A percentile compares a stretch with the other conserved stretches of the same genome.
These are phyloP conservation scores for Echeneis naucrates DNA, from an alignment of 2,797 vertebrate genomes.

Conservation along the genomic window DNA sequence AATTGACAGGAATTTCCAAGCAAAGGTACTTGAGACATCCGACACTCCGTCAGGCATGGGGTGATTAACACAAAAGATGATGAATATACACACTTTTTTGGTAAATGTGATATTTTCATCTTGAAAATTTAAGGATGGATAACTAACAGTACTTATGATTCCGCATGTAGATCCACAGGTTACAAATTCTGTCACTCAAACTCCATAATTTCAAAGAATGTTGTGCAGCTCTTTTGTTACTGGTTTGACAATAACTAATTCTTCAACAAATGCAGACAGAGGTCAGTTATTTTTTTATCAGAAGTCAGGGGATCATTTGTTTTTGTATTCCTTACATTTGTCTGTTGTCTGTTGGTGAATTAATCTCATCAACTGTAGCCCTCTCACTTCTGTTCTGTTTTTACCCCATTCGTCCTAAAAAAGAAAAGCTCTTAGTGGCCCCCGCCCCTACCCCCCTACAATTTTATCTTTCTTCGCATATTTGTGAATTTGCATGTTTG, in stretches of 20 bases:
- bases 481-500: constrained; percentile 83
- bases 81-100: not conserved
- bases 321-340: constrained; percentile 50
- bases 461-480: constrained; percentile 80
- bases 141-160: too few relatives aligned
- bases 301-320: constrained; percentile 43
- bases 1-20: too few relatives aligned
- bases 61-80: too few relatives aligned
- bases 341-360: constrained; percentile 25
- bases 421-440: constrained; percentile 40
- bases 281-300: constrained; percentile 25
- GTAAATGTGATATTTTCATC: not conserved
- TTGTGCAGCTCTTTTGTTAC: constrained; percentile 29
- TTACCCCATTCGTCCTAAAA: constrained; percentile 66
- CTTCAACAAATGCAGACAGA: constrained; percentile 12
- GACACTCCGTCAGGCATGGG: too few relatives aligned
- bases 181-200: not conserved
- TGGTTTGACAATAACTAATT: constrained; percentile 17
- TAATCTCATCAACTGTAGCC: constrained; percentile 56
- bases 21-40: too few relatives aligned
- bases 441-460: not conserved
- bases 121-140: too few relatives aligned
- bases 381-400: constrained; percentile 62
- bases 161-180: not conserved
- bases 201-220: not conserved